Evolutionary conservation across 2,888 invertebrate species (phyloP).

Genomic region (Diplazon laetatorius): DNA sequence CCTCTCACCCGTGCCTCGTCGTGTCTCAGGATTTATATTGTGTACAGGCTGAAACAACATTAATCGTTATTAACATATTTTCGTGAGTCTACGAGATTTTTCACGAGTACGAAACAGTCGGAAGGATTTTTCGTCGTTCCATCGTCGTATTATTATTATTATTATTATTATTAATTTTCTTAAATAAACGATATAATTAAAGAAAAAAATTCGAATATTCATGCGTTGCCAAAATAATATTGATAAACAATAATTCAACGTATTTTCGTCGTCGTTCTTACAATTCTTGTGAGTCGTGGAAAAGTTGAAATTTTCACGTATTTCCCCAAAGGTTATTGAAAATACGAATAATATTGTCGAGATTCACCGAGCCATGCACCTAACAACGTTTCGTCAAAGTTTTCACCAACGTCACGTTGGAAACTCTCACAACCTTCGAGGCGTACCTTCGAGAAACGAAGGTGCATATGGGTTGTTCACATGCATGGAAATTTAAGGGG

Average conservation of each 20-base stretch:
- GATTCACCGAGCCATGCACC: neutral
- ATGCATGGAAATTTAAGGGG: slow-evolving; percentile 12
- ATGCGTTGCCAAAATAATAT: too few species aligned
- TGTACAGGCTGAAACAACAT: slow-evolving; percentile 36
- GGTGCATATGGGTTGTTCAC: neutral
- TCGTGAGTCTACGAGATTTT: too few species aligned
- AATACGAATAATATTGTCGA: slow-evolving; percentile 3
- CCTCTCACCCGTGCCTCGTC: slow-evolving; percentile 58
- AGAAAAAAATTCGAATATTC: too few species aligned
- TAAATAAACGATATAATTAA: too few species aligned
- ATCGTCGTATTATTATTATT: slow-evolving; percentile 3
- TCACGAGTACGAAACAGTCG: neutral
- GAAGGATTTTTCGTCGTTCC: slow-evolving; percentile 13
- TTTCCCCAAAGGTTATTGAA: slow-evolving; percentile 2
- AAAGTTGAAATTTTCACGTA: neutral
- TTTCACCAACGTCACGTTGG: neutral
- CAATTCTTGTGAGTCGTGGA: neutral
- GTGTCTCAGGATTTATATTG: slow-evolving; percentile 52
- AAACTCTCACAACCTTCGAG: slow-evolving; percentile 27
- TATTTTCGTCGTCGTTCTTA: slow-evolving; percentile 44
- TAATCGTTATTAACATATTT: slow-evolving; percentile 34
- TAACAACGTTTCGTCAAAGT: slow-evolving; percentile 26
- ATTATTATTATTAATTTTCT: too few species aligned
- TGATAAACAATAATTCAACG: too few species aligned
- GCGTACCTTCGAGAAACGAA: slow-evolving; percentile 12